Evolutionary conservation across 2,888 invertebrate species (phyloP).

Genomic region (Ophonus ardosiacus): DNA sequence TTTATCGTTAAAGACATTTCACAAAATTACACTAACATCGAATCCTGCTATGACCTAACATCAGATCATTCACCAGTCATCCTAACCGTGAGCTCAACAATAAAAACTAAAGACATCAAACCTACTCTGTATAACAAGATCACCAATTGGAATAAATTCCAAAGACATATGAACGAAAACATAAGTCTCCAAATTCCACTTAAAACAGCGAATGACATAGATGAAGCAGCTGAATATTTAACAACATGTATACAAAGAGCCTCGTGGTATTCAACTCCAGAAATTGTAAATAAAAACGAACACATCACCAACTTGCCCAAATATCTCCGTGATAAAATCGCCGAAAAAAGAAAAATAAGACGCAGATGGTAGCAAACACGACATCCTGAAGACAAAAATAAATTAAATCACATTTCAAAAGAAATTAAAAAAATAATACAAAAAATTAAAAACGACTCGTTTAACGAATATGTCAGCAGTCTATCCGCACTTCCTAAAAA

Average conservation of each 20-base stretch:
- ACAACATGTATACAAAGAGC: background rate
- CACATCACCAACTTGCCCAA: background rate
- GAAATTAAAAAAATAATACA: conserved; percentile 34
- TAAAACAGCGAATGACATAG: background rate
- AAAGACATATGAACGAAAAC: background rate
- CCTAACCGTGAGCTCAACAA: conserved; percentile 3
- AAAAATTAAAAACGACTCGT: background rate
- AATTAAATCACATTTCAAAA: conserved; percentile 19
- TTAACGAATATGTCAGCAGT: background rate
- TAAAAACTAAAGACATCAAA: conserved; percentile 13
- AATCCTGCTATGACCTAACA: background rate
- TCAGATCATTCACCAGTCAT: conserved; percentile 1
- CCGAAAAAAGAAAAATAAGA: conserved; percentile 31
- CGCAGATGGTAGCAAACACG: conserved; percentile 42
- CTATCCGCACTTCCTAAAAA: too few species aligned
- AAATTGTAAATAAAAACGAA: background rate
- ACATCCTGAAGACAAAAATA: conserved; percentile 45
- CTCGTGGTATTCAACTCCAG: background rate
- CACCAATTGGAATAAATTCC: background rate
- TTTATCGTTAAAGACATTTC: background rate
- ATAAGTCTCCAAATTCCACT: conserved; percentile 1
- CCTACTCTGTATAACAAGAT: background rate
- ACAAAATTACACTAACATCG: background rate
- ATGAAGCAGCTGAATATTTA: background rate
- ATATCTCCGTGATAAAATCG: background rate